A percentile compares a stretch with the other conserved stretches of the same genome.
These are phyloP conservation scores for Bombylius discolor DNA, from an alignment of 2,888 invertebrate species.

Conservation along the genomic window DNA sequence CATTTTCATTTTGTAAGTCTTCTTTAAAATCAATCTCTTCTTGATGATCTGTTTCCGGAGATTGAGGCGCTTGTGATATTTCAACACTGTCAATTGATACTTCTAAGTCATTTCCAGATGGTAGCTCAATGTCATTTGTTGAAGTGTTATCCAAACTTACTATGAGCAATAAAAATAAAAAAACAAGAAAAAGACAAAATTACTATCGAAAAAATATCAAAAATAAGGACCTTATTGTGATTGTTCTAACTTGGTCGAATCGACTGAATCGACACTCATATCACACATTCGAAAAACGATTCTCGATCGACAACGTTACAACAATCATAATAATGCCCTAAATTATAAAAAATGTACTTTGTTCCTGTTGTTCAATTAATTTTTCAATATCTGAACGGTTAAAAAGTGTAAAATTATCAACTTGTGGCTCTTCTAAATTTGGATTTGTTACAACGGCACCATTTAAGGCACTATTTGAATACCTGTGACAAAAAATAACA, in stretches of 20 bases:
- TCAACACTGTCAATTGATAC: neutral
- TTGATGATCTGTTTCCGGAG: too few species aligned
- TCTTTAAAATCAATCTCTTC: too few species aligned
- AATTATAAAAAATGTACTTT: neutral
- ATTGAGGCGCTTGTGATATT: neutral
- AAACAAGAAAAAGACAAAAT: neutral
- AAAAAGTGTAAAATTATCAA: slow-evolving; percentile 13
- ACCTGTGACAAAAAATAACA: neutral
- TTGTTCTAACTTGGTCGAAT: too few species aligned
- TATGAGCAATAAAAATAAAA: neutral
- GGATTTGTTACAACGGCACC: neutral
- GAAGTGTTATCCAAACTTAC: neutral
- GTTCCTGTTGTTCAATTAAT: neutral
- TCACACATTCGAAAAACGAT: too few species aligned
- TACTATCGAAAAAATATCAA: too few species aligned
- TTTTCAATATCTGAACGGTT: slow-evolving; percentile 8
- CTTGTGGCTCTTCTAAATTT: slow-evolving; percentile 3
- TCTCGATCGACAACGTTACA: too few species aligned
- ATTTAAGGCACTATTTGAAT: slow-evolving; percentile 15
- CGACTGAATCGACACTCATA: too few species aligned
- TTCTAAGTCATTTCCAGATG: neutral
- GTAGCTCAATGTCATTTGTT: neutral
- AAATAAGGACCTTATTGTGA: too few species aligned
- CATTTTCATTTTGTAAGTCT: too few species aligned
- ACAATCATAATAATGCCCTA: neutral